A percentile compares a stretch with the other conserved stretches of the same genome.
phyloP scores from a whole-genome alignment of 2,888 invertebrate genomes.

The Gandaritis pyraliata region DNA sequence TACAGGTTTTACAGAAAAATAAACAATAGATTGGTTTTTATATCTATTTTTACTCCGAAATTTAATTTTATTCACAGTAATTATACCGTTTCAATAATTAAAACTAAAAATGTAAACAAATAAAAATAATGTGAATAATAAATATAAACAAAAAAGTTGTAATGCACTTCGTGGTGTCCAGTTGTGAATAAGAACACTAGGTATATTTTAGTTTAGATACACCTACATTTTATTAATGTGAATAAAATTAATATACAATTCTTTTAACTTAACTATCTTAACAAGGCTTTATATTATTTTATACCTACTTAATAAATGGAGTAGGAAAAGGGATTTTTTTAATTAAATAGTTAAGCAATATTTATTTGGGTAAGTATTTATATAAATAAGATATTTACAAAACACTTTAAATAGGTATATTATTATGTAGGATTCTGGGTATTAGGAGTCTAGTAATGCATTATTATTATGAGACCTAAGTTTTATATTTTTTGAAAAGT shows the following conservation, averaged over 20 bases:
- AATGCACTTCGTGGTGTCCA: no score
- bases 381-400: no score
- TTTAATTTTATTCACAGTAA: conserved; percentile 2
- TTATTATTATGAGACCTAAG: not conserved
- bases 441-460: no score
- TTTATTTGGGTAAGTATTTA: not conserved
- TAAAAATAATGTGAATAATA: no score
- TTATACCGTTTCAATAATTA: no score
- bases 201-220: no score
- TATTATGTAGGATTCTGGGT: no score
- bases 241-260: conserved; percentile 10
- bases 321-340: conserved; percentile 18
- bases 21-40: not conserved
- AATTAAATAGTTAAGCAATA: conserved; percentile 12
- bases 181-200: no score
- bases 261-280: conserved; percentile 17
- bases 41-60: not conserved
- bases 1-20: conserved; percentile 9
- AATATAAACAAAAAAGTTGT: no score
- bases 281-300: conserved; percentile 16
- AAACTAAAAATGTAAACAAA: no score
- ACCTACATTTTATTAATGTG: not conserved
- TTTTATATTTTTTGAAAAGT: not conserved
- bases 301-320: conserved; percentile 12
- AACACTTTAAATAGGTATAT: no score